Base-by-base conservation (phyloP, 2,888 invertebrate genomes). In the Mesoligia furuncula region DNA sequence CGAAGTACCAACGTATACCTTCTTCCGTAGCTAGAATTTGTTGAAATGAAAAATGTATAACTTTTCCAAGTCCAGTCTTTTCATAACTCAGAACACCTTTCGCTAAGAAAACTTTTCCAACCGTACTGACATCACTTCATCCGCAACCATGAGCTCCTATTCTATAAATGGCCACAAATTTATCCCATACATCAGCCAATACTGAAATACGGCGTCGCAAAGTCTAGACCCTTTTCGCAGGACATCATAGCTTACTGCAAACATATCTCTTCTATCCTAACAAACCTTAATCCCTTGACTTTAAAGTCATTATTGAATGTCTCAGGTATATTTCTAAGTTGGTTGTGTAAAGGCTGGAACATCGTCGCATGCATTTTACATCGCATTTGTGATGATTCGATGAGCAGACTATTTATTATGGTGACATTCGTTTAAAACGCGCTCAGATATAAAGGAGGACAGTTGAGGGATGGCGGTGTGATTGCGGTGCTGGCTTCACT, bases 351-450 rank as follows among this genome's bases (percentile, higher is more conserved):
- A 89, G 87, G 87, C 87, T 87, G 85, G 91, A 91, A 91, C 90
- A 91, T 90, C 87, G 92, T 88, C 87, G 90, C 90, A 90, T 93
- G 91, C 91, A 92, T 93, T 93, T 93, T 92, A 90, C 92, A 92
- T 92, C 89, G 90, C 90, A 89, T 91, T 92, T 90, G 93, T 91
- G 90, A 93, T 88, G 91, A 91, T 90, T 89, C 91, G 91, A 90
- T 90, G 92, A 85, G 85, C 91, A 90, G 86, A 88, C 90, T 91
- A 92, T 93, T 92, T 93, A 93, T 92, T 90, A 90, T 81, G 86
- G 88, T 89, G 92, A 90, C 92, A 89, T 91, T 90, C 88, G 90
- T 89, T 92, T 91, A 90, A 90, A 86, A 86, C 78, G 83, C 88
- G 87, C 87, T 86, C 66, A 75, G 67, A 73, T 78, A 80, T 83